Evolutionary conservation across 2,888 invertebrate species (phyloP).

Genomic region (Anodontia alba): DNA sequence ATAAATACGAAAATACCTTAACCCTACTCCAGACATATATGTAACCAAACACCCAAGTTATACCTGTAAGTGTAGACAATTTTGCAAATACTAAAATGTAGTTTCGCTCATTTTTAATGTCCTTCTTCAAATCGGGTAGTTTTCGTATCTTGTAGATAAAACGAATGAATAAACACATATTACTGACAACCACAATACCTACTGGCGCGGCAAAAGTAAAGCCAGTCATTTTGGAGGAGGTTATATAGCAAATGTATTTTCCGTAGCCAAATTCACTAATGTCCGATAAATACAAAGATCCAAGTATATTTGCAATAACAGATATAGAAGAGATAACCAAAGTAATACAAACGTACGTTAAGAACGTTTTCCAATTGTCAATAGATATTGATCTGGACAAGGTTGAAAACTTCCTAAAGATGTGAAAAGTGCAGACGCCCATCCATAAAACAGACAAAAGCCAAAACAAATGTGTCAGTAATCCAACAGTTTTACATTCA

Average conservation of each 20-base stretch:
- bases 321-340: conserved; percentile 17
- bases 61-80: conserved; percentile 46
- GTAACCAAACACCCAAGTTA: conserved; percentile 51
- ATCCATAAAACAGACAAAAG: conserved; percentile 53
- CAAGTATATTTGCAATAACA: conserved; percentile 29
- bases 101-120: conserved; percentile 41
- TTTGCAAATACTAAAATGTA: conserved; percentile 32
- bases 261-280: conserved; percentile 43
- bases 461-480: conserved; percentile 50
- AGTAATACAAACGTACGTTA: conserved; percentile 22
- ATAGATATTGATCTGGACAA: background rate
- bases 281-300: conserved; percentile 13
- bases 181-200: conserved; percentile 20
- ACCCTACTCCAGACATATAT: conserved; percentile 40
- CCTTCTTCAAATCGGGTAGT: conserved; percentile 13
- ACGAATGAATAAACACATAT: conserved; percentile 34
- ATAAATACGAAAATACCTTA: conserved; percentile 39
- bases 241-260: conserved; percentile 37
- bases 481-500: conserved; percentile 36
- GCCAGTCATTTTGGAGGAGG: conserved; percentile 23
- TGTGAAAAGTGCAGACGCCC: conserved; percentile 48
- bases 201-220: conserved; percentile 41
- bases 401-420: conserved; percentile 28
- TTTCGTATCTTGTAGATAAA: conserved; percentile 25
- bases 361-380: conserved; percentile 8